phyloP scores from a whole-genome alignment of 2,888 invertebrate genomes.

The Chloroclysta siterata region DNA sequence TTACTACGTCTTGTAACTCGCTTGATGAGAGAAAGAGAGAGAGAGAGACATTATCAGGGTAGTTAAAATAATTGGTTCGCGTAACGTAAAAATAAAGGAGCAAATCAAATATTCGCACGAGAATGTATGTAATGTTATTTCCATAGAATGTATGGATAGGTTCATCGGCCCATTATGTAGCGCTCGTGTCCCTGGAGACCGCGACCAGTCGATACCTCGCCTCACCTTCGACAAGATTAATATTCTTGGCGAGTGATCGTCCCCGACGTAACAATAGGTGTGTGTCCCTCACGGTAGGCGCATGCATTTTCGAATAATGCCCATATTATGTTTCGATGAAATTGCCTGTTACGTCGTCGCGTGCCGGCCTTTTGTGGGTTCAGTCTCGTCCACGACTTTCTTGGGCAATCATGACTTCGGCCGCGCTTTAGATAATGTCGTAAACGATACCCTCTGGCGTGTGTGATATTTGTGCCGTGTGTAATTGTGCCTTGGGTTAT shows the following conservation, averaged over 20 bases:
- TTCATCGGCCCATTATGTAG: slow-evolving; percentile 71
- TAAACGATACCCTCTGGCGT: slow-evolving; percentile 48
- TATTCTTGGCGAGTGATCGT: slow-evolving; percentile 77
- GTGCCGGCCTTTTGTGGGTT: slow-evolving; percentile 62
- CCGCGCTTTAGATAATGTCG: slow-evolving; percentile 37
- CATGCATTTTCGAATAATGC: slow-evolving; percentile 83
- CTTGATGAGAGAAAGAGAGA: slow-evolving; percentile 21
- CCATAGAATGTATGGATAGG: slow-evolving; percentile 53
- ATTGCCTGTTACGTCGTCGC: slow-evolving; percentile 73
- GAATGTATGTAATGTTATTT: slow-evolving; percentile 45
- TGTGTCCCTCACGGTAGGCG: slow-evolving; percentile 72
- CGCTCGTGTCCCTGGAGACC: slow-evolving; percentile 57
- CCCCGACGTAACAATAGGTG: slow-evolving; percentile 75
- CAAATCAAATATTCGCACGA: slow-evolving; percentile 42
- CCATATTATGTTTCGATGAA: slow-evolving; percentile 82
- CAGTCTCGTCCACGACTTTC: slow-evolving; percentile 74
- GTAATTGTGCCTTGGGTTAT: slow-evolving; percentile 45
- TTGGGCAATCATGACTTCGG: slow-evolving; percentile 53
- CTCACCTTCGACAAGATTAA: slow-evolving; percentile 77
- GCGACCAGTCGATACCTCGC: slow-evolving; percentile 60
- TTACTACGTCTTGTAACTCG: slow-evolving; percentile 32
- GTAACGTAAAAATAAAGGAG: slow-evolving; percentile 18
- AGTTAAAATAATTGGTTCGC: slow-evolving; percentile 24
- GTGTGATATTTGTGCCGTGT: slow-evolving; percentile 44
- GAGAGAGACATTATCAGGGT: slow-evolving; percentile 12